These are phyloP conservation scores for Caenorhabditis doughertyi DNA, from an alignment of 2,888 invertebrate genomes.

Conservation along the genomic window DNA sequence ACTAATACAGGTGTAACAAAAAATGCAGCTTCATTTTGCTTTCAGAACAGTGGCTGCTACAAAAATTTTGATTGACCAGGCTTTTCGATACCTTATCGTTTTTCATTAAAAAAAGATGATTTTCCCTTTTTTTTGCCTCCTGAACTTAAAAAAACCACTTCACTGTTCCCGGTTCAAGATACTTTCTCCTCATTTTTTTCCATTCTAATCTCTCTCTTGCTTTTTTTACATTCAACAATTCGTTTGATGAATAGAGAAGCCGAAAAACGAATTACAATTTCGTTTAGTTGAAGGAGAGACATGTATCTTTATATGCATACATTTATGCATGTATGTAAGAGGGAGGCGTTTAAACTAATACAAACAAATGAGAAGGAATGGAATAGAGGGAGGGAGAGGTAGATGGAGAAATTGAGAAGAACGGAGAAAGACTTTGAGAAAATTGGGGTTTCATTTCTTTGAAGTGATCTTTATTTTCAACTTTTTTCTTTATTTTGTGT, in stretches of 20 bases:
- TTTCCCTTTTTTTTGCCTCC: background rate
- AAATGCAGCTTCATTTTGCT: too few species aligned
- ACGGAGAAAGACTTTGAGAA: too few species aligned
- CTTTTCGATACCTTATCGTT: too few species aligned
- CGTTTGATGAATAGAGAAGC: conserved; percentile 8
- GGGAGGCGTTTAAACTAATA: conserved; percentile 27
- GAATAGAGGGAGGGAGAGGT: background rate
- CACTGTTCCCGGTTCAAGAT: conserved; percentile 15
- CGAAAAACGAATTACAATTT: conserved; percentile 9
- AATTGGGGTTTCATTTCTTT: too few species aligned
- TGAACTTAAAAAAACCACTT: conserved; percentile 7
- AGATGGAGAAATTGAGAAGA: background rate
- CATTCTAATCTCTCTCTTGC: conserved; percentile 18
- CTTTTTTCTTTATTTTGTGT: too few species aligned
- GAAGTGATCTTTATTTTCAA: too few species aligned
- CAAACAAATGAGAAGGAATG: conserved; percentile 10
- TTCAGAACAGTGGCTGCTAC: too few species aligned
- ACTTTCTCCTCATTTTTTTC: background rate
- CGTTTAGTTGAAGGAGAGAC: background rate
- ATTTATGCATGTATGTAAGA: background rate
- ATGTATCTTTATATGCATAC: conserved; percentile 26
- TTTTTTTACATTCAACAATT: background rate
- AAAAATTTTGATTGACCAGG: background rate
- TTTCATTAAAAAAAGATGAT: too few species aligned
- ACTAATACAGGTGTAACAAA: too few species aligned